Evolutionary conservation across 92 coral and sea anemone species (phyloP), one percentile per base, ranked within the genome.

Genomic region (Palythoa grandis): DNA sequence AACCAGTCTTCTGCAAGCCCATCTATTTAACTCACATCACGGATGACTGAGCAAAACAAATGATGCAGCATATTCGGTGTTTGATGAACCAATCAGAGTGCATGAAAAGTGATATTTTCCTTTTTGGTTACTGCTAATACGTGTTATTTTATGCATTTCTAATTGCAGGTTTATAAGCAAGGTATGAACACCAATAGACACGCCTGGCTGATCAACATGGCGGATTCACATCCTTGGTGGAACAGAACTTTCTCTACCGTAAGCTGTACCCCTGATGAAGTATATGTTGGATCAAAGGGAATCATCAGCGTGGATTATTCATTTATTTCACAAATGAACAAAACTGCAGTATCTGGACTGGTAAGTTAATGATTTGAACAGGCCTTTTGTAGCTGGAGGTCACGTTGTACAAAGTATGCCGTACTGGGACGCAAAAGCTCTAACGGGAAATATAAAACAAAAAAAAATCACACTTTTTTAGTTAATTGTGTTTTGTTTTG

Each of bases 261-360:
- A n/a, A 79, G n/a, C 58, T 79, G 84, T 79, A 79, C 84, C 54
- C 84, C 72, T 13, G 84, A 63, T 17, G 84, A 79, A 20, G 84
- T 79, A 0, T 63, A 79, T 23, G 54, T 63, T 48, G 84, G 84
- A 8, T 72, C 84, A 40, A 79, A 79, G 60, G 84, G 84, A 2
- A 79, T 79, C 11, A 63, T 79, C 13, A 79, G 73, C 2, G 24
- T 79, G 0, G 84, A 79, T 63, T 79, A 79, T 66, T 79, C 72
- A 11, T 79, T 61, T 24, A 61, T 79, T 48, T 79, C 84, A 56
- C 84, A 61, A 23, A 50, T 63, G 3, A 79, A 48, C 11, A 38
- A 79, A 20, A 56, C 7, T 1, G 37, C 84, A 38, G n/a, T 38
- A 9, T 79, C 84, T 79, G 84, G 73, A 79, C 39, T 61, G 84